These are phyloP conservation scores for Erynnis tages DNA, from an alignment of 2,888 invertebrate genomes.

Conservation along the genomic window DNA sequence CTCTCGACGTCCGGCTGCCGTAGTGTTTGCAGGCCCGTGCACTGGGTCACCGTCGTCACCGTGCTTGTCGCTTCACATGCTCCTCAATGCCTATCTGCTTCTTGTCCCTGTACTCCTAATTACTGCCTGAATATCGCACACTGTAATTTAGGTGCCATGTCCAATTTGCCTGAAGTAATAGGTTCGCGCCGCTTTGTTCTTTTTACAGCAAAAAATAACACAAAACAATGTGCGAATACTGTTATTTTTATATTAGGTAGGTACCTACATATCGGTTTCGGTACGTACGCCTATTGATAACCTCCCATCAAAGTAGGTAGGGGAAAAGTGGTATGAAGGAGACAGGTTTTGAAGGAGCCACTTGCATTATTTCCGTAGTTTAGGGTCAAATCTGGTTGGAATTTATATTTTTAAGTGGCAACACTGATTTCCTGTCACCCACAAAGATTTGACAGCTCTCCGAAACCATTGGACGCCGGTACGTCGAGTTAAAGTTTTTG, in stretches of 20 bases:
- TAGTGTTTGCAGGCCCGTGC: slow-evolving; percentile 36
- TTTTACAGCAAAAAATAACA: slow-evolving; percentile 58
- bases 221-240: slow-evolving; percentile 62
- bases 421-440: too few relatives aligned
- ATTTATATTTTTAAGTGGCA: too few relatives aligned
- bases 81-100: slow-evolving; percentile 50
- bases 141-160: slow-evolving; percentile 64
- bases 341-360: too few relatives aligned
- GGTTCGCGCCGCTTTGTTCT: slow-evolving; percentile 56
- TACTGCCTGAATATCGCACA: slow-evolving; percentile 62
- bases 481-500: too few relatives aligned
- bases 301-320: slow-evolving; percentile 39
- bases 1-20: slow-evolving; percentile 38
- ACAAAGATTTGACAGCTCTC: too few relatives aligned
- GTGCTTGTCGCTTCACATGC: slow-evolving; percentile 40
- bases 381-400: too few relatives aligned
- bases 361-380: too few relatives aligned
- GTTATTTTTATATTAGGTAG: slow-evolving; percentile 74
- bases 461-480: too few relatives aligned
- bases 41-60: slow-evolving; percentile 50
- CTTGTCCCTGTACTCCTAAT: slow-evolving; percentile 45
- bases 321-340: too few relatives aligned
- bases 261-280: slow-evolving; percentile 70
- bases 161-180: slow-evolving; percentile 69
- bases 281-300: slow-evolving; percentile 53